Base-by-base conservation (phyloP, 2,797 vertebrate species). In the Basileuterus tristriatus region DNA sequence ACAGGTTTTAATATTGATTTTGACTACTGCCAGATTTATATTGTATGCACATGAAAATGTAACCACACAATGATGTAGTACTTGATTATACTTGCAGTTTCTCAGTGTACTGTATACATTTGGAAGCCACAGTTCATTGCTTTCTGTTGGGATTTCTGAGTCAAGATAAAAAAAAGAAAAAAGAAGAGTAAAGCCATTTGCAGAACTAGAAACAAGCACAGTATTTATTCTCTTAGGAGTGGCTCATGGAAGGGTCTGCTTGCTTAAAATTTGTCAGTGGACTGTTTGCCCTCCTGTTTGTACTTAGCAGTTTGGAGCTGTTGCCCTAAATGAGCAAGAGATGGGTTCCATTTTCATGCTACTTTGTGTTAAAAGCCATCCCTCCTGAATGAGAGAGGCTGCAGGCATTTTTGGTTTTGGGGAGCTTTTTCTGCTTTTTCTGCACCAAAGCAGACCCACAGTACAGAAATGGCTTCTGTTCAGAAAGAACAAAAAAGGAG, bases 1-100 rank as follows among this genome's bases (percentile, higher is more conserved):
- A 15, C 4, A 53, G 26, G 8, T 43, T 59, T 71, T 85, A 82
- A 64, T 58, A 34, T 8, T 69, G 37, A 53, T 72, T 84, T 88
- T 91, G 80, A 82, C 36, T 89, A 76, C 56, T 92, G 62, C 60
- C 71, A 86, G 68, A 69, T 91, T 91, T 93, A 27, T 69, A 68
- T 68, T 84, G 70, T 49, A 56, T 37, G 43, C 55, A 65, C 18
- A 49, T 47, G 65, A 91, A 96, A 91, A 85, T 79, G 47, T 71
- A 87, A 86, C 60, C 30, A 63, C 47, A 63, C 12, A 71, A 17
- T 63, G 43, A 80, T 44, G 20, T 49, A 80, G 34, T 63, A 80
- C 34, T 56, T 84, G 23, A 89, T 30, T 78, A 23, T 79, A 84
- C 37, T 92, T 65, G 37, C 0, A 68, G 15, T 13, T 70, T 95